Conservation (phyloP, 2,888 invertebrate genomes). For the Nemurella pictetii region DNA sequence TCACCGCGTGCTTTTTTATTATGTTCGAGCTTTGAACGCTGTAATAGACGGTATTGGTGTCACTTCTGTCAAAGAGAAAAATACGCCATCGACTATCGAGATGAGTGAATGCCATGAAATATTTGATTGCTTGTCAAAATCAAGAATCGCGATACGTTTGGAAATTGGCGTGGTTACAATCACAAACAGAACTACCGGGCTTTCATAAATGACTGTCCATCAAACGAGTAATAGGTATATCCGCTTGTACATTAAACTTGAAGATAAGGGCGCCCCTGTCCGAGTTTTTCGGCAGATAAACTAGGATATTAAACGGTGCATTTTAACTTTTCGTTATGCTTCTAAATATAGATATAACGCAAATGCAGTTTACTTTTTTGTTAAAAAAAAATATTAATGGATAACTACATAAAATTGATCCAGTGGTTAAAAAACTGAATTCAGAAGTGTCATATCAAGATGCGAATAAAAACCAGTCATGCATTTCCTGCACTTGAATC, state of each 20-base stretch:
- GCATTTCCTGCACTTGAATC: neutral
- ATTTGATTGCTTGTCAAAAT: constrained; percentile 22
- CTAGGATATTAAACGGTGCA: neutral
- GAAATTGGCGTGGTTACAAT: neutral
- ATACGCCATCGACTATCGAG: neutral
- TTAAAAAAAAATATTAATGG: no score
- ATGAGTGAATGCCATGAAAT: constrained; percentile 14
- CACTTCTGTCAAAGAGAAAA: neutral
- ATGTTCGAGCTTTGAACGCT: no score
- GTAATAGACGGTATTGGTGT: no score
- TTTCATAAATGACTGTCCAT: neutral
- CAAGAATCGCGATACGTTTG: neutral
- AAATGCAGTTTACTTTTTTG: neutral
- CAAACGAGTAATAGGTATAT: no score
- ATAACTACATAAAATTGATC: neutral
- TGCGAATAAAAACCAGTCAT: neutral
- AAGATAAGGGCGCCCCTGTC: neutral
- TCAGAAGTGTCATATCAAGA: no score
- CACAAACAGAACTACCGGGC: neutral
- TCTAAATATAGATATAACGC: neutral
- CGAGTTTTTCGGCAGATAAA: neutral
- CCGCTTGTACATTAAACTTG: neutral
- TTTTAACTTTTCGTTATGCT: neutral
- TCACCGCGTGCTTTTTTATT: no score
- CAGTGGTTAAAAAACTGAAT: neutral